Base-by-base conservation (phyloP, 2,888 invertebrate genomes). In the Spilarctia lutea region DNA sequence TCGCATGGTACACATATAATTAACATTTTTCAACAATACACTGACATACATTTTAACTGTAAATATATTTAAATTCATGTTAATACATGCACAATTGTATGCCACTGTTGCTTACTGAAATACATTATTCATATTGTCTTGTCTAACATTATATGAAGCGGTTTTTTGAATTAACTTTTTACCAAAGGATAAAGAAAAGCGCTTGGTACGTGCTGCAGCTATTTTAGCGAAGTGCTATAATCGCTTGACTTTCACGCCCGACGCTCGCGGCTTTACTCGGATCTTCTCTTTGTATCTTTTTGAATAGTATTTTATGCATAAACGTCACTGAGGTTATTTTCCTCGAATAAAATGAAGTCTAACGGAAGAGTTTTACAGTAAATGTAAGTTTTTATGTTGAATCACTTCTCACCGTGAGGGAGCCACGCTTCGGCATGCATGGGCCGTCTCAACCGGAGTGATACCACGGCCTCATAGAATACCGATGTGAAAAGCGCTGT, bases 91-190 rank as follows among this genome's bases (percentile, higher is more conserved):
- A 81, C 79, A 76, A 82, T 83, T 79, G 81, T 80, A 81, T 80
- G 83, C 80, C 75, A 82, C 79, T 78, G 80, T 76, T 71, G 81
- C 76, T 67, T 77, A 78, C 77, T 75, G 75, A 68, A 72, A 79
- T 88, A 84, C 85, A 88, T 89, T 79, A 87, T 87, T 86, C 87
- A 89, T 86, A 73, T 68, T 79, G 65, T 81, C 75, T 77, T 78
- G 75, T 80, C 70, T 72, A 68, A 77, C 65, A 70, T 68, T 75
- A 66, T 75, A 48, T 39, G 65, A 77, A 69, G 71, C 35, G 65
- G 80, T 82, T 82, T 79, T 82, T 79, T 84, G 66, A 84, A 84
- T 82, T 74, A 52, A 60, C 35, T 8, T n/a, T 24, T 45, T 48
- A 13, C 42, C 42, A 69, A 35, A n/a, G 70, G 68, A 27, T 63